A percentile compares a stretch with the other conserved stretches of the same genome.
These are phyloP conservation scores for Aporrectodea caliginosa DNA, from an alignment of 1,140 invertebrate species.

Conservation along the genomic window DNA sequence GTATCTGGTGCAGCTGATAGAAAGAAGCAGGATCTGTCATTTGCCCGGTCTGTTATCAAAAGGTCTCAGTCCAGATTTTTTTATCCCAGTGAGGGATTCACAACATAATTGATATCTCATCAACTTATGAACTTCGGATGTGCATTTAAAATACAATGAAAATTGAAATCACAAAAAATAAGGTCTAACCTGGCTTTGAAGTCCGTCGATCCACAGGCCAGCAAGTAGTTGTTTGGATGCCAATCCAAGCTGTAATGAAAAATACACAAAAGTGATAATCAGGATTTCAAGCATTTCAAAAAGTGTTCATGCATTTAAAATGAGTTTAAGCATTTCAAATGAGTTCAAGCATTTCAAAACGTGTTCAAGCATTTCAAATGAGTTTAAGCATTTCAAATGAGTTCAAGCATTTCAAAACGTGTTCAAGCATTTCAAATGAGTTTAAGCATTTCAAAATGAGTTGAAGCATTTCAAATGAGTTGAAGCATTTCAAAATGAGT, in stretches of 20 bases:
- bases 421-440: too few relatives aligned
- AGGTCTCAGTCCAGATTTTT: too few relatives aligned
- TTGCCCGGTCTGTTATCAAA: too few relatives aligned
- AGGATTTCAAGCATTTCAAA: background rate
- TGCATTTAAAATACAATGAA: too few relatives aligned
- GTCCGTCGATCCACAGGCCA: constrained; percentile 93
- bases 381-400: background rate
- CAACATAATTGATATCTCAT: too few relatives aligned
- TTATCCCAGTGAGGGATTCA: too few relatives aligned
- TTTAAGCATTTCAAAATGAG: too few relatives aligned
- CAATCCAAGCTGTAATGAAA: constrained; percentile 73
- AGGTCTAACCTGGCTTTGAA: constrained; percentile 67
- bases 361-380: background rate
- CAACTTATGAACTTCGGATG: too few relatives aligned
- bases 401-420: constrained; percentile 3
- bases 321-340: background rate
- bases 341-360: background rate
- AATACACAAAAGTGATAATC: background rate
- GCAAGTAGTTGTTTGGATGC: constrained; percentile 93
- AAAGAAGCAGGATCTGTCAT: too few relatives aligned
- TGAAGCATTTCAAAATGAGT: background rate
- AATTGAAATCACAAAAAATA: background rate
- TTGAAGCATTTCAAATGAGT: too few relatives aligned
- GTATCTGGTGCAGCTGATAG: too few relatives aligned
- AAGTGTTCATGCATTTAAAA: background rate